Evolutionary conservation across 92 coral and sea anemone species (phyloP), one percentile per base, ranked within the genome.

Genomic region (Umimayanthus chanpuru): DNA sequence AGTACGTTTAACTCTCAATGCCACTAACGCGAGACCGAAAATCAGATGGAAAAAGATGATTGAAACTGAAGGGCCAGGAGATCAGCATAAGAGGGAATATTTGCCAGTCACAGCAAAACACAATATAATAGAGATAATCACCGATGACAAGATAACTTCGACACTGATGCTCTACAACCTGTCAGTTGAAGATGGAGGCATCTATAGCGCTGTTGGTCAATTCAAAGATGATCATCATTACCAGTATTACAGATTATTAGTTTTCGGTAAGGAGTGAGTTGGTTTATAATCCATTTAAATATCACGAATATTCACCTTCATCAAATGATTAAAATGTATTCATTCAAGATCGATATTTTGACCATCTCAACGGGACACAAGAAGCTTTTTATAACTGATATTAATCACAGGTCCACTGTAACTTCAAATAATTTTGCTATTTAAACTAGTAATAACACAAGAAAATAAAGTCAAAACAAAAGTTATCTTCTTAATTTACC

Each of bases 41-140:
- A 79, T 79, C 4, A 26, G 30, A 29, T 79, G 82, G 82, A 79
- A 53, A 53, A 79, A 53, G 40, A 79, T 65, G 18, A 79, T 79
- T 18, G 25, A 53, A 38, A 50, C 41, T 21, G 9, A 55, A 0
- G 64, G 18, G 11, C 64, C 64, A 55, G 64, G 11, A 11, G 64
- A 3, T 11, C 18, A 55, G 0, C 15, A 8, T 2, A 55, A 50
- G 18, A 50, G 39, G 39, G 11, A n/a, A 1, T 79, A 53, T 32
- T 36, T 79, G 15, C 82, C 68, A 8, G 9, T 79, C 14, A 29
- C 21, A 9, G 65, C 20, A 78, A 47, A 78, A 5, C 66, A n/a
- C 6, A 78, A 49, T 4, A 16, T 78, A 56, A 78, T 66, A 3
- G 66, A 47, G 38, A 49, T 11, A 7, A 47, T 0, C 6, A 11